These are phyloP conservation scores for Stictonetta naevosa DNA, from an alignment of 2,113 vertebrate species.

Conservation along the genomic window DNA sequence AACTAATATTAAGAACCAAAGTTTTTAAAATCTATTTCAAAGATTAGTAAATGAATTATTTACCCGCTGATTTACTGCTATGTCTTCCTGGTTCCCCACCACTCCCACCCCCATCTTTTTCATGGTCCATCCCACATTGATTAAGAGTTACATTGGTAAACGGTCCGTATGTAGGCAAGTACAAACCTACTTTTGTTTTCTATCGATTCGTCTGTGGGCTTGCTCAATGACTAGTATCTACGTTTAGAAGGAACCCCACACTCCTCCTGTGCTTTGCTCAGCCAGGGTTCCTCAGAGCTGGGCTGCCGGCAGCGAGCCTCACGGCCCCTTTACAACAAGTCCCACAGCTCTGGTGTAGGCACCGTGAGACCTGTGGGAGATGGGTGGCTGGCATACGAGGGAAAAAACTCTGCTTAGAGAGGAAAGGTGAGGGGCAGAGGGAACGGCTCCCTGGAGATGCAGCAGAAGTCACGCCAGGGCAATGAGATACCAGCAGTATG, in stretches of 20 bases:
- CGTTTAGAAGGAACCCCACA: fast-evolving
- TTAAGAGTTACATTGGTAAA: neutral
- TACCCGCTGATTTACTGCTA: neutral
- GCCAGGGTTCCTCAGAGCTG: neutral
- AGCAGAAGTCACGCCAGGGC: neutral
- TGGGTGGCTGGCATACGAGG: fast-evolving
- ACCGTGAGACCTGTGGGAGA: too few species aligned
- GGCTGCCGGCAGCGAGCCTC: neutral
- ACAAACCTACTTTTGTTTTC: neutral
- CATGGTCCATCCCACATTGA: neutral
- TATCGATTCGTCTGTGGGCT: fast-evolving
- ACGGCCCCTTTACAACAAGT: fast-evolving
- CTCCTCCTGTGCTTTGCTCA: fast-evolving
- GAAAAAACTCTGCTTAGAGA: neutral
- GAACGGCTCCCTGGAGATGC: fast-evolving
- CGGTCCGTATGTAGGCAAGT: neutral
- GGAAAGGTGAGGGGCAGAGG: too few species aligned
- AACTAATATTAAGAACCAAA: neutral
- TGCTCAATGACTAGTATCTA: fast-evolving
- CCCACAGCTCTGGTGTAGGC: neutral
- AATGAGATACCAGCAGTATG: neutral
- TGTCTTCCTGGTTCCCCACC: neutral
- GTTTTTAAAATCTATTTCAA: neutral
- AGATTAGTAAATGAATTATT: neutral
- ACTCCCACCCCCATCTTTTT: neutral